phyloP scores from a whole-genome alignment of 2,888 invertebrate genomes.

The Drosophila paranaensis region DNA sequence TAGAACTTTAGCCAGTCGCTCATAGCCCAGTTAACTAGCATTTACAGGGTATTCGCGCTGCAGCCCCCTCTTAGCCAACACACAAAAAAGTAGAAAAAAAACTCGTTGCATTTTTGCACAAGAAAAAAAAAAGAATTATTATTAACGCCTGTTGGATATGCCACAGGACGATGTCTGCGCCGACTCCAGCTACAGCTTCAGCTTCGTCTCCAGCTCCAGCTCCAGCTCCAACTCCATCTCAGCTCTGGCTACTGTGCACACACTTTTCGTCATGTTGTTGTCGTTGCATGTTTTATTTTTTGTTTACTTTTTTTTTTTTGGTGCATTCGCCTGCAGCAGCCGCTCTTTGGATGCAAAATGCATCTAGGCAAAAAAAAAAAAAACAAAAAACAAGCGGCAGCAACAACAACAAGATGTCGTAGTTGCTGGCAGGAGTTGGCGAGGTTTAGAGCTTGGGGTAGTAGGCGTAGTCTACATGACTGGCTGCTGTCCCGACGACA shows the following conservation, averaged over 20 bases:
- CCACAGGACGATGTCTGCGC: conserved; percentile 77
- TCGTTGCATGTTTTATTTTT: conserved; percentile 54
- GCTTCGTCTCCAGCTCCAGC: conserved; percentile 25
- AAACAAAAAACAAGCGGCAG: too few relatives aligned
- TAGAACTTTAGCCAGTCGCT: not conserved
- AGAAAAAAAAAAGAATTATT: conserved; percentile 61
- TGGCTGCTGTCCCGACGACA: conserved; percentile 32
- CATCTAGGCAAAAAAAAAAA: conserved; percentile 65
- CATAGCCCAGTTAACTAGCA: not conserved
- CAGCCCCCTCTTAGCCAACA: conserved; percentile 17
- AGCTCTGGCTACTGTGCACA: conserved; percentile 57
- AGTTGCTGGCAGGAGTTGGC: conserved; percentile 17
- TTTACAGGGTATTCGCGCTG: conserved; percentile 33
- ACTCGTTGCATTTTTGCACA: conserved; percentile 62
- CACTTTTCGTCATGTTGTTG: conserved; percentile 64
- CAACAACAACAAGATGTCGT: conserved; percentile 60
- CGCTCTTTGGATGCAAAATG: conserved; percentile 68
- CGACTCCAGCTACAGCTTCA: conserved; percentile 28
- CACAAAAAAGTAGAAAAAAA: conserved; percentile 35
- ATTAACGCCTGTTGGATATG: conserved; percentile 82
- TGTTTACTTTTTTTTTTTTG: conserved; percentile 61
- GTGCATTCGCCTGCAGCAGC: conserved; percentile 74
- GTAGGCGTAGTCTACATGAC: conserved; percentile 56
- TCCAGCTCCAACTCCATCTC: conserved; percentile 16
- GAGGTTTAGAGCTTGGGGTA: conserved; percentile 32